These are phyloP conservation scores for Lasioglossum oenotherae DNA, from an alignment of 2,888 invertebrate species.

Conservation along the genomic window DNA sequence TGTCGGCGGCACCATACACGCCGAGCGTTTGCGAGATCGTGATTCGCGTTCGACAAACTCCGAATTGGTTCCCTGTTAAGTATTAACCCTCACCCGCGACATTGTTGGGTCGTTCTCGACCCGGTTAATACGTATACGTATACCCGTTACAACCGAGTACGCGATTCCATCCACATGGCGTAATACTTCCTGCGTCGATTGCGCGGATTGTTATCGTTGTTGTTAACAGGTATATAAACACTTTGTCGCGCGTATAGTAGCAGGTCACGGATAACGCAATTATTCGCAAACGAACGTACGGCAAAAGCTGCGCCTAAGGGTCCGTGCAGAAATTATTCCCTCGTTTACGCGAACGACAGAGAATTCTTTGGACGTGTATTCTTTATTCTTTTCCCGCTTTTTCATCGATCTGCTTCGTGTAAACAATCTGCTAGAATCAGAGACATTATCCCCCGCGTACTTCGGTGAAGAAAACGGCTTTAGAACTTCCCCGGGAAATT, in stretches of 20 bases:
- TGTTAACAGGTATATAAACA: not conserved
- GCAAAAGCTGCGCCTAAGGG: not conserved
- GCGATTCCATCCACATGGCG: not conserved
- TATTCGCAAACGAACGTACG: not conserved
- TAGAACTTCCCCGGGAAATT: not conserved
- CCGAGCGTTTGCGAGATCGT: not conserved
- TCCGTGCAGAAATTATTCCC: not conserved
- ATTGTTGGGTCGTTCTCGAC: not conserved
- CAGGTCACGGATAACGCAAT: not conserved
- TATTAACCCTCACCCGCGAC: not conserved
- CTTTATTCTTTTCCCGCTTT: not conserved
- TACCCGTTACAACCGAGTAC: not conserved
- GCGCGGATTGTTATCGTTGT: not conserved
- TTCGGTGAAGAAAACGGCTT: not conserved
- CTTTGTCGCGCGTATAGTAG: not conserved
- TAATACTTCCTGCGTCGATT: not conserved
- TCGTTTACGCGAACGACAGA: not conserved
- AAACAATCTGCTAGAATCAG: not conserved
- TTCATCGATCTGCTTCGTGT: not conserved
- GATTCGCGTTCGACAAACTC: constrained; percentile 13
- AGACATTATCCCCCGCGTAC: not conserved
- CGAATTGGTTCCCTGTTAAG: not conserved
- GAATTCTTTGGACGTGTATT: not conserved
- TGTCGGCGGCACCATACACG: not conserved
- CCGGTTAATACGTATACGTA: not conserved